Percentiles rank a stretch among this genome's conserved stretches.
Conservation (phyloP, 2,113 vertebrate genomes). For the Equus quagga region DNA sequence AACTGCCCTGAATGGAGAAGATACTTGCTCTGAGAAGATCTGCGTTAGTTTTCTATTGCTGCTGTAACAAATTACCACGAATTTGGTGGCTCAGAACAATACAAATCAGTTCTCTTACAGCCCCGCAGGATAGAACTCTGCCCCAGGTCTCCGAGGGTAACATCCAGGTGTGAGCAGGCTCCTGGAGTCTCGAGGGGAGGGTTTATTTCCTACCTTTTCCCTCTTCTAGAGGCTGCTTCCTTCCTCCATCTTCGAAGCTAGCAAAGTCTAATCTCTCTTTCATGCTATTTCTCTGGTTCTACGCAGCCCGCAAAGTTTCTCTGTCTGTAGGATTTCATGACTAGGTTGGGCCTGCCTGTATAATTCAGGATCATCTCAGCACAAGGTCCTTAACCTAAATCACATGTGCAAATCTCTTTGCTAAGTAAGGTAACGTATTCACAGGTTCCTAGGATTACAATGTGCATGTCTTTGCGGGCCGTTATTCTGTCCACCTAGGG, state of each 20-base stretch:
- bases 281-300: neutral
- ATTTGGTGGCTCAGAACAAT: neutral
- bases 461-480: neutral
- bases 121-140: neutral
- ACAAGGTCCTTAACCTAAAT: neutral
- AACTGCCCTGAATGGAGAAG: neutral
- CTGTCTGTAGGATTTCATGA: neutral
- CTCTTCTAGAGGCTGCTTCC: neutral
- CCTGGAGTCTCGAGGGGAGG: neutral
- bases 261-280: neutral
- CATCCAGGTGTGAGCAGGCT: neutral
- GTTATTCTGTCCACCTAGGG: neutral
- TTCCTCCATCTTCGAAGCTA: neutral
- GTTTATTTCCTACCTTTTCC: neutral
- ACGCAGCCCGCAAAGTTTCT: neutral
- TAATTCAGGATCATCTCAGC: neutral
- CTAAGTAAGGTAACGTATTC: neutral
- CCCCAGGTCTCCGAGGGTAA: neutral
- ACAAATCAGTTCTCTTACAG: neutral
- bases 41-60: neutral
- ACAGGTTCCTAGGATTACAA: neutral
- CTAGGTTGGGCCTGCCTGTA: neutral
- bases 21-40: neutral
- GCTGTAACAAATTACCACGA: neutral
- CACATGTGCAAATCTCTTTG: neutral